Base-by-base conservation (phyloP, 2,113 vertebrate species). In the Plecturocebus donacophilus region DNA sequence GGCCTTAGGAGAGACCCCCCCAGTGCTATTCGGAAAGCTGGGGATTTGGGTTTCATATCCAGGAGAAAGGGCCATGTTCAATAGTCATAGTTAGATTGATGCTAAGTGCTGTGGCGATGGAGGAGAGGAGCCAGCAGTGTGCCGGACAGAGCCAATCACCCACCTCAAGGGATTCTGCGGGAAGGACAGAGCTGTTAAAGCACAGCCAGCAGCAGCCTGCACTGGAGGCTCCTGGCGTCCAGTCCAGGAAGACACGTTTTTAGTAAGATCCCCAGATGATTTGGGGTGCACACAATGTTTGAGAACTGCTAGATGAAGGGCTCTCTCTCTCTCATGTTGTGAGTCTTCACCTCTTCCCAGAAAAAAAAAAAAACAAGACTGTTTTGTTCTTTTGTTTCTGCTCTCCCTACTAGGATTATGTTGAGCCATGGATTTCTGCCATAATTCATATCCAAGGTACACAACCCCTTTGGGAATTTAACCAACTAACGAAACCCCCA, bases 121-220 rank as follows among this genome's bases (percentile, higher is more conserved):
- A 32, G 45, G 9, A 45, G 89, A 35, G 58, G 6, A 17, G 1
- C 32, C 21, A n/a, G 68, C 17, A 6, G 35, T 0, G 2, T 20
- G 35, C 19, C 38, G 10, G 21, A 3, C 27, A 52, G 87, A 2
- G 13, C 35, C 3, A 5, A 23, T 11, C 19, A 9, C 0, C 5
- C 52, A 45, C 25, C 27, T 8, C 38, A 0, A 30, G 68, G 42
- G 1, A 0, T 35, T 17, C 56, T 27, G 30, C 8, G 1, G 30
- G 30, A 2, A 13, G 45, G 38, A 2, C 2, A 16, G 0, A 3
- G 5, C 1, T 0, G 13, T 8, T 2, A 1, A 8, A 0, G 4
- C 14, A 1, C 1, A 2, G 32, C 52, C 20, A 17, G 40, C 11
- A 2, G 10, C 5, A 1, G 30, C 17, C 3, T 56, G 49, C 3